Percentiles rank a stretch among this genome's conserved stretches.
Conservation (phyloP, 2,113 vertebrate genomes). For the Hemiprocne comata region DNA sequence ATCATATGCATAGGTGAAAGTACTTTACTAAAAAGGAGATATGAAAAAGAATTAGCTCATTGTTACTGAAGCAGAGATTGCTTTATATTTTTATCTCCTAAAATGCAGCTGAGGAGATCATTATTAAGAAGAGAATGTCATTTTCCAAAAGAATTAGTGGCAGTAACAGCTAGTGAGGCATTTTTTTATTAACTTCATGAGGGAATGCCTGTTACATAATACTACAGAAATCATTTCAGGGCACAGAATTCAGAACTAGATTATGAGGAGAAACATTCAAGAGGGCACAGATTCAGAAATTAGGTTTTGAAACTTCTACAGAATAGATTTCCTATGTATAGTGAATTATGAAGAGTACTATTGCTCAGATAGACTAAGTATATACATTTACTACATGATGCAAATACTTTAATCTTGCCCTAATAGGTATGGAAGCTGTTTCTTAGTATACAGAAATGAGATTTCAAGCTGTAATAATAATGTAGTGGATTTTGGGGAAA, state of each 20-base stretch:
- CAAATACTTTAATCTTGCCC: not conserved
- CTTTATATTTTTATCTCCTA: conserved; percentile 53
- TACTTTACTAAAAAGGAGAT: conserved; percentile 14
- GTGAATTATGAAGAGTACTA: not conserved
- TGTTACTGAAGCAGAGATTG: conserved; percentile 15
- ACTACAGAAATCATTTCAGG: not conserved
- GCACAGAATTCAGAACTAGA: not conserved
- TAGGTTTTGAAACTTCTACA: not conserved
- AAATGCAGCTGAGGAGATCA: conserved; percentile 23
- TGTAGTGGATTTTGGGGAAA: not conserved
- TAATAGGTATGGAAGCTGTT: not conserved
- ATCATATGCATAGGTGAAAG: conserved; percentile 7
- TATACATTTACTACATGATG: not conserved
- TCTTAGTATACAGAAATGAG: not conserved
- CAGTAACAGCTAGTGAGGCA: not conserved
- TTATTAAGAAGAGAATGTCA: conserved; percentile 39
- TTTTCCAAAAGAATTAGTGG: conserved; percentile 39
- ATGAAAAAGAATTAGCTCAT: conserved; percentile 13
- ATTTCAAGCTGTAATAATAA: not conserved
- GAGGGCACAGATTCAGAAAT: not conserved
- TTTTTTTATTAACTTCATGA: conserved; percentile 32
- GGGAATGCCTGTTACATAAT: conserved; percentile 38
- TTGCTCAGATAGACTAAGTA: not conserved
- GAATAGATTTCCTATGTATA: not conserved
- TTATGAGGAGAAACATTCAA: not conserved